These are phyloP conservation scores for Malurus alboscapulatus DNA, from an alignment of 2,113 vertebrate species.

Conservation along the genomic window DNA sequence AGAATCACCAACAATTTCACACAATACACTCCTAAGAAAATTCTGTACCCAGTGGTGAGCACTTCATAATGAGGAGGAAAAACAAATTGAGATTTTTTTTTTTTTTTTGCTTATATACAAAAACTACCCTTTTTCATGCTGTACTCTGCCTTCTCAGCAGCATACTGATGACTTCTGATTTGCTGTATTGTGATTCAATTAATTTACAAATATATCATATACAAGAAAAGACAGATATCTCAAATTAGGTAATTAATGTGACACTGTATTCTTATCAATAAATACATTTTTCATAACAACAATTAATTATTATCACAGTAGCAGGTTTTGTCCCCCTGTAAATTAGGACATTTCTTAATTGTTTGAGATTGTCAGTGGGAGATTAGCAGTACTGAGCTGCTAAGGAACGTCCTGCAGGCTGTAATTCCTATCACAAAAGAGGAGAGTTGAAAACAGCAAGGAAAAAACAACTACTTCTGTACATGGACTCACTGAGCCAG, in stretches of 20 bases:
- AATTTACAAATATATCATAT: constrained; percentile 7
- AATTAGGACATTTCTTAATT: constrained; percentile 59
- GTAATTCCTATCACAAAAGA: neutral
- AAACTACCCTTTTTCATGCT: neutral
- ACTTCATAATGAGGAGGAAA: neutral
- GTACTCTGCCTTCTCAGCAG: neutral
- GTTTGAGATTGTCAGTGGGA: constrained; percentile 16
- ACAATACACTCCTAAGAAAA: neutral
- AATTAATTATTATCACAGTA: constrained; percentile 36
- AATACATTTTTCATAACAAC: neutral
- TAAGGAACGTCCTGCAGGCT: constrained; percentile 13
- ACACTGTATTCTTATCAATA: constrained; percentile 8
- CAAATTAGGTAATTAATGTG: constrained; percentile 28
- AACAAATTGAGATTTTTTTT: neutral
- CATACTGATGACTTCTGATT: neutral
- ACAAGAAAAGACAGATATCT: constrained; percentile 24
- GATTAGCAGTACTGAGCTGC: constrained; percentile 12
- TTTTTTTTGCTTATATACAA: neutral
- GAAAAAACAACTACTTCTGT: neutral
- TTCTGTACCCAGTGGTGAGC: neutral
- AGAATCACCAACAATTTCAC: neutral
- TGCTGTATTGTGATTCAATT: constrained; percentile 3
- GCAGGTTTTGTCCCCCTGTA: neutral
- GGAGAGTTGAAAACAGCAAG: neutral
- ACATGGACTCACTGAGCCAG: neutral